Conservation (phyloP, 2,797 vertebrate genomes). For the Denticeps clupeoides region DNA sequence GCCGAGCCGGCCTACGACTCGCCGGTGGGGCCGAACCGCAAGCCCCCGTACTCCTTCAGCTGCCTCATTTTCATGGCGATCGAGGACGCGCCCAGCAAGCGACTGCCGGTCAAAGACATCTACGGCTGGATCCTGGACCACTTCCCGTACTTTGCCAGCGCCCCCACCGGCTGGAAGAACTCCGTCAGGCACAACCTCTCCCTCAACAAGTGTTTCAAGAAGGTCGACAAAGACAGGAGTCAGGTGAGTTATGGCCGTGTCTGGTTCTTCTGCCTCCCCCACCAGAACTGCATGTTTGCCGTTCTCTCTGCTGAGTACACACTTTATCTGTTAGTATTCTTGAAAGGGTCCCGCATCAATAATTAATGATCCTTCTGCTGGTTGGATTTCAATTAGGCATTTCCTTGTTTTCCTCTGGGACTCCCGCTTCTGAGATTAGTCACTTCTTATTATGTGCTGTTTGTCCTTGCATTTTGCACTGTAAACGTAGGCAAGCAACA, state of each 20-base stretch:
- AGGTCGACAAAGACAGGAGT: slow-evolving; percentile 95
- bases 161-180: slow-evolving; percentile 98
- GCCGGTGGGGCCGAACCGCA: slow-evolving; percentile 83
- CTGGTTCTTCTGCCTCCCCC: neutral
- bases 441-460: too few species aligned
- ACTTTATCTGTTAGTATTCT: neutral
- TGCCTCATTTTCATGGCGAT: slow-evolving; percentile 99
- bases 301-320: neutral
- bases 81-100: slow-evolving; percentile 87
- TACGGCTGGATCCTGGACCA: slow-evolving; percentile 98
- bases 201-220: slow-evolving; percentile 98
- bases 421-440: neutral
- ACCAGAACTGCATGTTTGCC: neutral
- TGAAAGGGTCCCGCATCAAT: neutral
- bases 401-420: neutral
- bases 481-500: too few species aligned
- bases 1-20: slow-evolving; percentile 77
- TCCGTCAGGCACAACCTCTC: slow-evolving; percentile 94
- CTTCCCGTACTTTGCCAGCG: slow-evolving; percentile 92
- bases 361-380: neutral
- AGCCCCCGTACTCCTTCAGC: slow-evolving; percentile 95
- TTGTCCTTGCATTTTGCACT: too few species aligned
- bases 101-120: slow-evolving; percentile 94
- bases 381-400: neutral
- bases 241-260: slow-evolving; percentile 92